These are phyloP conservation scores for Alethe diademata DNA, from an alignment of 2,113 vertebrate genomes.

Conservation along the genomic window DNA sequence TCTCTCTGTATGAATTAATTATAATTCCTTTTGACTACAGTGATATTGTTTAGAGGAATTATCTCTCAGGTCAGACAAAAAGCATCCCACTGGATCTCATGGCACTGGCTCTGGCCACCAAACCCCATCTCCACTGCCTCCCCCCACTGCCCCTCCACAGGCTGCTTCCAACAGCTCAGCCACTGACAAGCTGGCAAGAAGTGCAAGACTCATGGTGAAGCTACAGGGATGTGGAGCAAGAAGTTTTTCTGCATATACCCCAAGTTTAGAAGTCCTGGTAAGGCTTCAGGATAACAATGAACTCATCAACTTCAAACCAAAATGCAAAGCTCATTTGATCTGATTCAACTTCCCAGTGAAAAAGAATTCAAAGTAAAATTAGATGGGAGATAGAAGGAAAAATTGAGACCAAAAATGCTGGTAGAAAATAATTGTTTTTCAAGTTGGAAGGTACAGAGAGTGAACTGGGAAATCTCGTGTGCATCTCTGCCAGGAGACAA, in stretches of 20 bases:
- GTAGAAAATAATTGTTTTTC: neutral
- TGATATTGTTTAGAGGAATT: conserved; percentile 71
- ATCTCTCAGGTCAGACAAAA: conserved; percentile 58
- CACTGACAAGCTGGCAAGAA: neutral
- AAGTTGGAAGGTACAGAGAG: neutral
- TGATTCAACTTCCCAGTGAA: neutral
- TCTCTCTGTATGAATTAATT: conserved; percentile 70
- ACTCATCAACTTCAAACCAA: neutral
- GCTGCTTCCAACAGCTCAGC: neutral
- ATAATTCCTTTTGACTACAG: conserved; percentile 59
- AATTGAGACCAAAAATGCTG: neutral
- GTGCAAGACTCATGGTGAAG: neutral
- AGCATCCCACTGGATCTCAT: neutral
- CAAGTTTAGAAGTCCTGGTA: neutral
- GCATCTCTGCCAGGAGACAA: neutral
- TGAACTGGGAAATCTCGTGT: neutral
- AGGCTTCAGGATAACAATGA: neutral
- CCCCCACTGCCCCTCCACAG: neutral
- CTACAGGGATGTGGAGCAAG: neutral
- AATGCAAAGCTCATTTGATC: neutral
- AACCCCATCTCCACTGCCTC: neutral
- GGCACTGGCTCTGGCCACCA: neutral
- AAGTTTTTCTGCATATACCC: neutral
- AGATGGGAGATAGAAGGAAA: neutral
- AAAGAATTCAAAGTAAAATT: neutral